Evolutionary conservation across 2,113 vertebrate species (phyloP).

Genomic region (Diadophis punctatus): DNA sequence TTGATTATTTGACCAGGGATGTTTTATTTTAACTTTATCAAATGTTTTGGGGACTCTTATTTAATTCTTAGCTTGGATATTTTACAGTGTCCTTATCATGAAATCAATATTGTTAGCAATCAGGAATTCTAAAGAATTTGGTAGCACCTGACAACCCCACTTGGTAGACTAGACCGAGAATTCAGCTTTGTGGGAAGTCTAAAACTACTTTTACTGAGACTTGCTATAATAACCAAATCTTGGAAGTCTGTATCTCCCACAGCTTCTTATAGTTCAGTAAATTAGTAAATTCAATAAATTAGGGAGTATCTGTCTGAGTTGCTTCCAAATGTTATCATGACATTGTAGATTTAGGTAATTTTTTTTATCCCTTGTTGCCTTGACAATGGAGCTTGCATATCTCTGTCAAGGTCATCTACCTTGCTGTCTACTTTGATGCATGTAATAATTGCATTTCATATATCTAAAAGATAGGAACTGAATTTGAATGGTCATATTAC

Average conservation of each 20-base stretch:
- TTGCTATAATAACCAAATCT: background rate
- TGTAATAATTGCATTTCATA: background rate
- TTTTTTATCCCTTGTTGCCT: background rate
- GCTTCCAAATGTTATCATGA: background rate
- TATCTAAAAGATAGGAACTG: conserved; percentile 6
- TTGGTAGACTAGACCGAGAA: background rate
- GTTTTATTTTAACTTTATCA: background rate
- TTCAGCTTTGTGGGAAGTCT: background rate
- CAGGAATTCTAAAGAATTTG: background rate
- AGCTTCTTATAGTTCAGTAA: background rate
- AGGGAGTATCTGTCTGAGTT: background rate
- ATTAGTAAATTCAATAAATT: background rate
- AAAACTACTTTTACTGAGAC: background rate
- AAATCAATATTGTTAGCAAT: background rate
- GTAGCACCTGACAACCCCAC: background rate
- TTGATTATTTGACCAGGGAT: background rate
- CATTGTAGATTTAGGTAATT: background rate
- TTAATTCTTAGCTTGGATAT: too few relatives aligned
- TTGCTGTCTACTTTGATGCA: background rate
- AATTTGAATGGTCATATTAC: background rate
- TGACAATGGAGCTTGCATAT: background rate
- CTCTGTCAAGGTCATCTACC: background rate
- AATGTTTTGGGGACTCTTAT: background rate
- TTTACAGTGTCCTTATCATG: background rate
- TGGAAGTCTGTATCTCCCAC: background rate